Base-by-base conservation (phyloP, 1,140 invertebrate genomes). In the Drosophila pandora region DNA sequence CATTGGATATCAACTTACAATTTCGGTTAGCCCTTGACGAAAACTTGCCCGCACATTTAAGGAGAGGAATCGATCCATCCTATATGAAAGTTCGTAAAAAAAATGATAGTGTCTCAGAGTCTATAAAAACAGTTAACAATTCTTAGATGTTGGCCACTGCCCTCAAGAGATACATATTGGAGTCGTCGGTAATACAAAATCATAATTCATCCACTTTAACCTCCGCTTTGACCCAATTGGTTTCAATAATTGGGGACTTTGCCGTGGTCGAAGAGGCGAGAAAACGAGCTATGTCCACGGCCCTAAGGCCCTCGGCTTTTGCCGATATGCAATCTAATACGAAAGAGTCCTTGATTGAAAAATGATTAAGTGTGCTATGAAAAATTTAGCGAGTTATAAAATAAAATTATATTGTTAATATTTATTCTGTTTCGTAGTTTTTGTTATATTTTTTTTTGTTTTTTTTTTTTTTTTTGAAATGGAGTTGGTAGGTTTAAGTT, bases 21-120 rank as follows among this genome's bases (percentile, higher is more conserved):
- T 75, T 75, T 13, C 70, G 71, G 12, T 10, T 57, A 48, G 71
- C 71, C 17, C 17, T 75, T 9, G 71, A 75, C 8, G 71, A 75
- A 25, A 65, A 10, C 21, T 34, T 75, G 21, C 71, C 71, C 9
- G 1, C 7, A 8, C 71, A 75, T 48, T 34, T 75, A 37, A 74
- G 57, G n/a, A 53, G 21, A 12, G 71, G 60, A n/a, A 75, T 75
- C 2, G 53, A 65, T 0, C 6, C 39, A 0, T 6, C 0, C 0
- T 65, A 75, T 17, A 54, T 75, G 60, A 75, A 47, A 53, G 71
- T 75, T 5, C 22, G 21, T 7, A 12, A 5, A 12, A n/a, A n/a
- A 4, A 2, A 12, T 12, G 4, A 37, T n/a, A 37, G 41, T 2
- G 2, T 43, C 13, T 21, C 0, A 7, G 6, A 17, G 6, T 8